A percentile compares a stretch with the other conserved stretches of the same genome.
phyloP scores from a whole-genome alignment of 2,113 vertebrate genomes.

The Jacana jacana region DNA sequence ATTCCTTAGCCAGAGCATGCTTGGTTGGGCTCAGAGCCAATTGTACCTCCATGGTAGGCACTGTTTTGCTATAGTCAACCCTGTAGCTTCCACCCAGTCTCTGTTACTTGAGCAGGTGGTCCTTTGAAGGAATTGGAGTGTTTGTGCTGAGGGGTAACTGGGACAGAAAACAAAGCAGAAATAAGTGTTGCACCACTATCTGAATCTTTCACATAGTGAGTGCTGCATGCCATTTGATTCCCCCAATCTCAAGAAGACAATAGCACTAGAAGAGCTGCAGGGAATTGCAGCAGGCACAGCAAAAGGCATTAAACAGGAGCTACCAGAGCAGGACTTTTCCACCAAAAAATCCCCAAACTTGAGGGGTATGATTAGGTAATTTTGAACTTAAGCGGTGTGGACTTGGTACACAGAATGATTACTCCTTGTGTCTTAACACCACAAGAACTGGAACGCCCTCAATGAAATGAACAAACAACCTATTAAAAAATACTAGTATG shows the following conservation, averaged over 20 bases:
- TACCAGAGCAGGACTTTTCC: not conserved
- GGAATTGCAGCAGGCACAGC: not conserved
- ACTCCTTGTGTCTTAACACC: not conserved
- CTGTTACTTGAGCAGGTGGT: too few relatives aligned
- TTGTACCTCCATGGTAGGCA: too few relatives aligned
- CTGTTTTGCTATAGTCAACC: too few relatives aligned
- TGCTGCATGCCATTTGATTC: not conserved
- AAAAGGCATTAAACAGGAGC: not conserved
- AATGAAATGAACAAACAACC: not conserved
- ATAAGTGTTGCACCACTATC: not conserved
- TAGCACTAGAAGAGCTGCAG: not conserved
- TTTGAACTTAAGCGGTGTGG: not conserved
- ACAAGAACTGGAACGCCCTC: not conserved
- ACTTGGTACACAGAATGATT: not conserved
- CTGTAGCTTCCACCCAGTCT: too few relatives aligned
- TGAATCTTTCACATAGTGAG: not conserved
- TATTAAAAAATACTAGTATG: not conserved
- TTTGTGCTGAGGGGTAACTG: not conserved
- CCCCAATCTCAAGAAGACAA: not conserved
- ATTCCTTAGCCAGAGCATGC: too few relatives aligned
- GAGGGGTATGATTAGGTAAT: not conserved
- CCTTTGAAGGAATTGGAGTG: not conserved
- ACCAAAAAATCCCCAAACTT: too few relatives aligned
- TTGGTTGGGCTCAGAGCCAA: too few relatives aligned
- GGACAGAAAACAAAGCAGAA: not conserved